phyloP scores from a whole-genome alignment of 2,888 invertebrate genomes.

The Zonitis immaculata region DNA sequence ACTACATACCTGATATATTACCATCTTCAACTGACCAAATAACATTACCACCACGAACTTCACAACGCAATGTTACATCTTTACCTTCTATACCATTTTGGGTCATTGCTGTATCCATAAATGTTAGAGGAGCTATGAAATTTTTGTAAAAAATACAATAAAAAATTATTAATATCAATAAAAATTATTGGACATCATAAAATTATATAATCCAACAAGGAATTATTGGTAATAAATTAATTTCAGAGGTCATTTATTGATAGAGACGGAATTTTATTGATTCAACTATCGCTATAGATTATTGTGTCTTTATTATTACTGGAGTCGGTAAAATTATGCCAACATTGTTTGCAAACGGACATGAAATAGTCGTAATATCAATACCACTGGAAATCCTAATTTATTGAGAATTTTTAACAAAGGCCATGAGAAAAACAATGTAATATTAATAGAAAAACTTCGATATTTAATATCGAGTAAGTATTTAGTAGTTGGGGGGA shows the following conservation, averaged over 20 bases:
- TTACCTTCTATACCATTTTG: slow-evolving; percentile 52
- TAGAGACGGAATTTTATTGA: neutral
- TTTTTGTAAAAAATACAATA: neutral
- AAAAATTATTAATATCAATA: too few relatives aligned
- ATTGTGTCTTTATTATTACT: too few relatives aligned
- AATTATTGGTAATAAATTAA: neutral
- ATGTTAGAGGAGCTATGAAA: slow-evolving; percentile 53
- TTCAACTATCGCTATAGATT: too few relatives aligned
- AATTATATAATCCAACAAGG: neutral
- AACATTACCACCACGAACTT: slow-evolving; percentile 57
- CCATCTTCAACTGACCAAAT: slow-evolving; percentile 61
- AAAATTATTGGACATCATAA: neutral
- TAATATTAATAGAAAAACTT: too few relatives aligned
- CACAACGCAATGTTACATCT: slow-evolving; percentile 55
- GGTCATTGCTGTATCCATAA: slow-evolving; percentile 52
- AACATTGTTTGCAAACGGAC: too few relatives aligned
- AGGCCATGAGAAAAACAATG: too few relatives aligned
- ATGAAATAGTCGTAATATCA: too few relatives aligned
- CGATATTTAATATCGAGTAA: too few relatives aligned
- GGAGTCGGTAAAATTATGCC: too few relatives aligned
- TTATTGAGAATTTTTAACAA: too few relatives aligned
- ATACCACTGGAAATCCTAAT: too few relatives aligned
- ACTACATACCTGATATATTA: slow-evolving; percentile 62
- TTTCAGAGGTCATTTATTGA: too few relatives aligned
- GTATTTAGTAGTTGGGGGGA: neutral